These are phyloP conservation scores for Leptopilina clavipes DNA, from an alignment of 1,140 invertebrate species.

Conservation along the genomic window DNA sequence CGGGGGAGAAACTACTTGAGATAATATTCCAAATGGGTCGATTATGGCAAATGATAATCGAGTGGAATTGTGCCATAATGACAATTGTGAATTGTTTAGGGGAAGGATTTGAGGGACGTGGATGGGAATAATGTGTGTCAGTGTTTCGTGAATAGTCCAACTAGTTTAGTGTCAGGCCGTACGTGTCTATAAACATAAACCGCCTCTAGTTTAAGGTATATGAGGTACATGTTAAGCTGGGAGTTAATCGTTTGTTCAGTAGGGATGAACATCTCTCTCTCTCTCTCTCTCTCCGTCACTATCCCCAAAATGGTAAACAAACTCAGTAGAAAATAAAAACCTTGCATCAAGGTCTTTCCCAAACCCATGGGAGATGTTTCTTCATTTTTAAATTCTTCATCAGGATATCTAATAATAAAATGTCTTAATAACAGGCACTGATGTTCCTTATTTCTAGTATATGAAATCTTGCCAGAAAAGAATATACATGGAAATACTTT, in stretches of 20 bases:
- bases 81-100: background rate
- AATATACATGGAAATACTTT: too few relatives aligned
- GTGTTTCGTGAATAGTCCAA: conserved; percentile 30
- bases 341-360: too few relatives aligned
- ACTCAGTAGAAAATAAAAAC: background rate
- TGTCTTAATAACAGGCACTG: too few relatives aligned
- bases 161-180: conserved; percentile 52
- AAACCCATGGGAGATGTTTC: too few relatives aligned
- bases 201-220: conserved; percentile 58
- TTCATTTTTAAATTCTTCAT: too few relatives aligned
- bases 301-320: conserved; percentile 59
- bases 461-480: too few relatives aligned
- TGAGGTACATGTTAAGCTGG: conserved; percentile 63
- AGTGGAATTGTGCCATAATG: background rate
- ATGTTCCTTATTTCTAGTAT: too few relatives aligned
- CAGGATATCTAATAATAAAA: too few relatives aligned
- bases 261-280: conserved; percentile 44
- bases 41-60: conserved; percentile 4
- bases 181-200: conserved; percentile 58
- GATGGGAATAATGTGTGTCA: conserved; percentile 34
- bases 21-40: background rate
- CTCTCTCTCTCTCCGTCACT: conserved; percentile 51
- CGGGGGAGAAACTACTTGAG: background rate
- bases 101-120: background rate
- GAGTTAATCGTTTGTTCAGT: conserved; percentile 68